Base-by-base conservation (phyloP, 2,888 invertebrate species). In the Apodemia zela region DNA sequence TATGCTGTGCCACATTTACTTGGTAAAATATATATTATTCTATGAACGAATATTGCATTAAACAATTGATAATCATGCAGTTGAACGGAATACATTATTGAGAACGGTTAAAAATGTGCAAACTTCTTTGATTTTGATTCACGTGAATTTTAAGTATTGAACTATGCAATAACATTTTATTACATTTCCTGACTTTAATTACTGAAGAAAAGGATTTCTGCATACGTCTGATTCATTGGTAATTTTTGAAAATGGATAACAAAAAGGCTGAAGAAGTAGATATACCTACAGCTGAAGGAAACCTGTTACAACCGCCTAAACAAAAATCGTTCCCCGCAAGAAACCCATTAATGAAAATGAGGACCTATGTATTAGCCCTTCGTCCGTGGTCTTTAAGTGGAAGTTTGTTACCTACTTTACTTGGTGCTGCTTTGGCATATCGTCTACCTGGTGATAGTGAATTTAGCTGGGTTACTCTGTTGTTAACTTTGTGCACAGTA, bases 301-400 rank as follows among this genome's bases (percentile, higher is more conserved):
- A 91, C 73, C 79, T 91, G 5, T 74, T 91, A 62, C 85, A 91
- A 70, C 91, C 87, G 70, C 91, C 89, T 0, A 85, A 84, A 67
- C 88, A 90, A 69, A 78, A 80, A 67, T 73, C 72, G n/a, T 69
- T 78, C 57, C 72, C 78, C 57, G 74, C 81, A 45, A 76, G 91
- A 65, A 92, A 90, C 66, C 94, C 95, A 4, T 84, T 97, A 71
- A 97, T 97, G 96, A 97, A 97, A 89, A 87, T 97, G 57, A 96
- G 97, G 65, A 97, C 97, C 15, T 98, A 98, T 82, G 94, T 98
- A 69, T 87, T 97, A 71, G 98, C 98, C 1, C 85, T 98, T 68
- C 93, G 98, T 68, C 98, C 98, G 33, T 98, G 98, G 98, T 98
- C 98, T 0, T 89, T 98, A 71, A 97, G 97, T 74, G 97, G 97